Conservation (phyloP, 1,140 invertebrate species). For the Drosophila suzukii region DNA sequence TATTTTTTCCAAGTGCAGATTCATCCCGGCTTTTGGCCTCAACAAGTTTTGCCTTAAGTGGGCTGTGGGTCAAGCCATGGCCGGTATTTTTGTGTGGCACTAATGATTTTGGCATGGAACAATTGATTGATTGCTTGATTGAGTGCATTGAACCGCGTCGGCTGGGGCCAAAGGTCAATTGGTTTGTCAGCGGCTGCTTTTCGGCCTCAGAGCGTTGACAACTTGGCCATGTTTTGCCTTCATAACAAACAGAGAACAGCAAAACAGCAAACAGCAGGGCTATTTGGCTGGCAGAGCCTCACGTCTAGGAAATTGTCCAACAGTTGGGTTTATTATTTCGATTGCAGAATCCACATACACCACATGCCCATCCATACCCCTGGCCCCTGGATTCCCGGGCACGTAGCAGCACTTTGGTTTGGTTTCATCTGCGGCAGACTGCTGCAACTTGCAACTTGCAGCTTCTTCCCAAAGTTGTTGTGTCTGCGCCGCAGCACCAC, state of each 20-base stretch:
- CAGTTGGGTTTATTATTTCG: slow-evolving; percentile 82
- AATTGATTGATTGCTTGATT: slow-evolving; percentile 83
- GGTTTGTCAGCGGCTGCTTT: slow-evolving; percentile 54
- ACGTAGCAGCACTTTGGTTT: slow-evolving; percentile 80
- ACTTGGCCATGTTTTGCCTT: slow-evolving; percentile 65
- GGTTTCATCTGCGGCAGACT: slow-evolving; percentile 36
- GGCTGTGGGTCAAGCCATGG: slow-evolving; percentile 77
- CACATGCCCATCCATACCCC: not conserved
- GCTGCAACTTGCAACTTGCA: slow-evolving; percentile 47
- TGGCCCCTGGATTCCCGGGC: slow-evolving; percentile 51
- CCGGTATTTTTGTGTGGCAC: slow-evolving; percentile 71
- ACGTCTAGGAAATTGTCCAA: slow-evolving; percentile 80
- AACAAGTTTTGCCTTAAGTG: slow-evolving; percentile 68
- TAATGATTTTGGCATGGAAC: slow-evolving; percentile 76
- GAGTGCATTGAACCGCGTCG: slow-evolving; percentile 51
- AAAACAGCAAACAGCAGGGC: slow-evolving; percentile 8
- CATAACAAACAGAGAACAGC: slow-evolving; percentile 44
- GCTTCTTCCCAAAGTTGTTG: slow-evolving; percentile 50
- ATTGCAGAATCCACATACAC: slow-evolving; percentile 49
- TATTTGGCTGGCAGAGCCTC: slow-evolving; percentile 31
- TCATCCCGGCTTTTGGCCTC: slow-evolving; percentile 26
- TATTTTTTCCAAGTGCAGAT: not conserved
- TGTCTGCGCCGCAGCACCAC: slow-evolving; percentile 65
- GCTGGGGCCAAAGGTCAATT: slow-evolving; percentile 68
- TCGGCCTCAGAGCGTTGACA: slow-evolving; percentile 43